Conservation (phyloP, 2,888 invertebrate genomes). For the Coelinius sp. region DNA sequence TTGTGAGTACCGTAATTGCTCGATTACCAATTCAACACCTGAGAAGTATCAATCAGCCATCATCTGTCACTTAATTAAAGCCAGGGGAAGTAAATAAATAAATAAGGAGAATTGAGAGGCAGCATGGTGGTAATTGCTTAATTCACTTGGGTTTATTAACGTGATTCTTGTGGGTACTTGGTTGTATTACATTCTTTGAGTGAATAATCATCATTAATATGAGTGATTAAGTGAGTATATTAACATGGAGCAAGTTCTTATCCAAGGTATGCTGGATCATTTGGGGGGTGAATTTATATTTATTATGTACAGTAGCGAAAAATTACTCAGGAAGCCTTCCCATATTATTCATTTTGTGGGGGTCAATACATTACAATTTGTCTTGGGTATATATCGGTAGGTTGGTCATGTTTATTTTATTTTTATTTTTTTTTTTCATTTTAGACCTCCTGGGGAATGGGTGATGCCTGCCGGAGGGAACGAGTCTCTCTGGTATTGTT, state of each 20-base stretch:
- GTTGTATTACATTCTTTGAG: background rate
- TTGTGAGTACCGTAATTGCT: constrained; percentile 51
- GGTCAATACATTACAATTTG: constrained; percentile 65
- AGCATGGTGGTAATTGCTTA: constrained; percentile 9
- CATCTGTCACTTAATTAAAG: constrained; percentile 20
- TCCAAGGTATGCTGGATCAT: background rate
- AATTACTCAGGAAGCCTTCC: constrained; percentile 26
- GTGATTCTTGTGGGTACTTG: background rate
- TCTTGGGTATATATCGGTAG: constrained; percentile 52
- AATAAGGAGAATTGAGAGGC: background rate
- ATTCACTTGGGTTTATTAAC: constrained; percentile 16
- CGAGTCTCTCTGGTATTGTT: constrained; percentile 37
- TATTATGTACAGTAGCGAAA: background rate
- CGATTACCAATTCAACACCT: constrained; percentile 58
- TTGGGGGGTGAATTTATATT: constrained; percentile 17
- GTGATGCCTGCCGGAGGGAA: constrained; percentile 37
- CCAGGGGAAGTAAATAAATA: background rate
- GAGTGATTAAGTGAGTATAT: background rate
- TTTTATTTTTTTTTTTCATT: constrained; percentile 24
- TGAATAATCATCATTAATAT: constrained; percentile 25
- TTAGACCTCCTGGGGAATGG: constrained; percentile 54
- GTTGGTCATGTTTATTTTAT: background rate
- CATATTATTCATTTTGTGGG: constrained; percentile 43
- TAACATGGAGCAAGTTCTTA: constrained; percentile 3
- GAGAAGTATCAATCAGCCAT: constrained; percentile 34